phyloP scores from a whole-genome alignment of 2,797 vertebrate species.

The Phylloscopus collybita region DNA sequence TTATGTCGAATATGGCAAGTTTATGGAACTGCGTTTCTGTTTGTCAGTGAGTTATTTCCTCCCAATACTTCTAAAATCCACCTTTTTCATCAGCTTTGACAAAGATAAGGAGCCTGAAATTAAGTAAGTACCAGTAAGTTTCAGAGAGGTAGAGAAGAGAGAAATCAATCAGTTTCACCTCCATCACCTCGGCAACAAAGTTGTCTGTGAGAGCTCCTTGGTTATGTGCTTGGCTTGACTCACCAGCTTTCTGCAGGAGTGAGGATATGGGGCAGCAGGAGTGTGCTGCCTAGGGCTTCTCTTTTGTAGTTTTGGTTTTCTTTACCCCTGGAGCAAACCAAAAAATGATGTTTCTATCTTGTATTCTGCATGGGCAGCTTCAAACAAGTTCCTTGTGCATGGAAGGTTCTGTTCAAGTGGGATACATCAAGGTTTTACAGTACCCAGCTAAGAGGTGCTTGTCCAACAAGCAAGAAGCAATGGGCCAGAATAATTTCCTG shows the following conservation, averaged over 20 bases:
- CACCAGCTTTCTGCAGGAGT: neutral
- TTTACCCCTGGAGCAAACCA: neutral
- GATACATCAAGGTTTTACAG: neutral
- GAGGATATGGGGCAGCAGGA: neutral
- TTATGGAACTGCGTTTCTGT: neutral
- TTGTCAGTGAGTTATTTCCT: neutral
- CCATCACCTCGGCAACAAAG: neutral
- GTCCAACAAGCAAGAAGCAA: neutral
- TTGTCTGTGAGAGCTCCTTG: neutral
- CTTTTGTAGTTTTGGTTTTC: neutral
- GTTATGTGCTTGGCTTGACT: neutral
- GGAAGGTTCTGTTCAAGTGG: neutral
- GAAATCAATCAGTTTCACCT: neutral
- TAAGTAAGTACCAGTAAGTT: neutral
- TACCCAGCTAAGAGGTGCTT: neutral
- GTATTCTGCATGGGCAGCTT: neutral
- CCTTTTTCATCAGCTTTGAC: neutral
- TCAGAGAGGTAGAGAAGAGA: neutral
- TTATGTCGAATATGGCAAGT: neutral
- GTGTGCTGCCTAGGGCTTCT: neutral
- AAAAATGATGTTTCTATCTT: neutral
- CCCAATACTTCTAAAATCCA: neutral
- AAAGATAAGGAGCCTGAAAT: neutral
- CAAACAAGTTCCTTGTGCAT: neutral
- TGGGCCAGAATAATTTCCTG: neutral